Evolutionary conservation across 2,797 vertebrate species (phyloP).

Genomic region (Tapirus indicus): DNA sequence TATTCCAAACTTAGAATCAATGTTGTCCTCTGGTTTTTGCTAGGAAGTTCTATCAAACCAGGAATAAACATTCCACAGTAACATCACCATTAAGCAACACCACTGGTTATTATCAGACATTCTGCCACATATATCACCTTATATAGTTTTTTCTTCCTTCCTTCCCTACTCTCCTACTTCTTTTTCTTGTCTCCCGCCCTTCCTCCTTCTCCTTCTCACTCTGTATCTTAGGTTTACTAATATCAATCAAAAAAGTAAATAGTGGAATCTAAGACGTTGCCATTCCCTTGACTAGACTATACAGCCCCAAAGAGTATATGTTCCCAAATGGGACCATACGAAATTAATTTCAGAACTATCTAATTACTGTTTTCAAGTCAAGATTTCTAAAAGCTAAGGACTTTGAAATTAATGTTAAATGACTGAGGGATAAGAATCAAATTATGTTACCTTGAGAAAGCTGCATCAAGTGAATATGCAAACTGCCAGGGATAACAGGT

Average conservation of each 20-base stretch:
- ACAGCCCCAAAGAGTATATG: neutral
- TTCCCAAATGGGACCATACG: conserved; percentile 25
- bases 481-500: conserved; percentile 95
- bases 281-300: conserved; percentile 18
- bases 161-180: neutral
- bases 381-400: conserved; percentile 61
- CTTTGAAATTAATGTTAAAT: conserved; percentile 52
- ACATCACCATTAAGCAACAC: neutral
- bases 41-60: conserved; percentile 43
- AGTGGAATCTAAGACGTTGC: neutral
- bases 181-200: neutral
- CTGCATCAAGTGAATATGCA: conserved; percentile 96
- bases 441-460: conserved; percentile 94
- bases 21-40: conserved; percentile 36
- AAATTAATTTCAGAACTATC: conserved; percentile 33
- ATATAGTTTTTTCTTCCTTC: neutral
- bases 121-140: neutral
- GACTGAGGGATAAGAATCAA: conserved; percentile 24
- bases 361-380: conserved; percentile 50
- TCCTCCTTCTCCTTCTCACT: neutral
- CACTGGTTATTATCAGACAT: neutral
- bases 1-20: conserved; percentile 32
- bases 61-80: neutral
- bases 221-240: neutral
- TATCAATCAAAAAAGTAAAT: conserved; percentile 27